A percentile compares a stretch with the other conserved stretches of the same genome.
These are phyloP conservation scores for Notamacropus eugenii DNA, from an alignment of 2,797 vertebrate species.

Conservation along the genomic window DNA sequence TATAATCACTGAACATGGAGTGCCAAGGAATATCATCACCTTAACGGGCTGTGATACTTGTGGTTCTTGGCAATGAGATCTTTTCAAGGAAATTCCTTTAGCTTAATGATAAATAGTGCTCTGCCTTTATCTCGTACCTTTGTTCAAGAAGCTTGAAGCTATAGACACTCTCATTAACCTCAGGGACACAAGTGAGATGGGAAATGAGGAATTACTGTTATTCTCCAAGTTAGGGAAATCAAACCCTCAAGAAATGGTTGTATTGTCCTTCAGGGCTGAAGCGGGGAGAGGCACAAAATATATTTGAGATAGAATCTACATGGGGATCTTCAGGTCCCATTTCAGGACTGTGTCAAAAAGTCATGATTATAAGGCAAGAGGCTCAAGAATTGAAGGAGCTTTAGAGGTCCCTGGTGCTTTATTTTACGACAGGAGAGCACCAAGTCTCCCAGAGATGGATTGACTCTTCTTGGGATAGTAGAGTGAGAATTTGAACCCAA, in stretches of 20 bases:
- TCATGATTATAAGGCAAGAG: neutral
- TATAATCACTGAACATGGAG: neutral
- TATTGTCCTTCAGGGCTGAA: neutral
- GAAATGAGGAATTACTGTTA: neutral
- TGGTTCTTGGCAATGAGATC: neutral
- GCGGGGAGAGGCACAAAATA: neutral
- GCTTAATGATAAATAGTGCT: constrained; percentile 13
- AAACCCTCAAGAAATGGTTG: neutral
- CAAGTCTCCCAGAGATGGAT: neutral
- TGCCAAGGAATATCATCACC: neutral
- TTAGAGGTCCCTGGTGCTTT: neutral
- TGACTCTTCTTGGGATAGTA: neutral
- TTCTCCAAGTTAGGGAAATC: neutral
- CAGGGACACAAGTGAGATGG: neutral
- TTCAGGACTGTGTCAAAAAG: neutral
- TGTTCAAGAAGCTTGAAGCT: neutral
- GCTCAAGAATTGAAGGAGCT: neutral
- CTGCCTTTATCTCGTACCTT: neutral
- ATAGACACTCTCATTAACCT: neutral
- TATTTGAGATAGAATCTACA: neutral
- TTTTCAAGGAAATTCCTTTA: constrained; percentile 3
- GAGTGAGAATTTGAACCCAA: neutral
- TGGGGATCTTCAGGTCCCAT: neutral
- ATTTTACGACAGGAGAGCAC: neutral
- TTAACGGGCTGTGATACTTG: neutral